phyloP scores from a whole-genome alignment of 2,888 invertebrate species.

The Cheilosia pagana region DNA sequence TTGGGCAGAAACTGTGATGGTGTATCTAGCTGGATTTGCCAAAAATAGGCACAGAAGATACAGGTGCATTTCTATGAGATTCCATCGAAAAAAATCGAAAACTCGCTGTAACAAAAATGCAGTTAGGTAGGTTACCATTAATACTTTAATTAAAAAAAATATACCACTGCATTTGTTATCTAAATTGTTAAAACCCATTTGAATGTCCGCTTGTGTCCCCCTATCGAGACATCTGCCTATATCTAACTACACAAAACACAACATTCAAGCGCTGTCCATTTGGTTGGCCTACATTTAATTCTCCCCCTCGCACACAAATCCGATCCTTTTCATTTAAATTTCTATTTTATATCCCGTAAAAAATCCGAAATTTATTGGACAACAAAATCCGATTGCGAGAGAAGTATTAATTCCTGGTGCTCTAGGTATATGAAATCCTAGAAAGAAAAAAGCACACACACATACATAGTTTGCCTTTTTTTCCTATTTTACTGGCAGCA shows the following conservation, averaged over 20 bases:
- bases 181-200: neutral
- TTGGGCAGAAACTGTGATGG: too few relatives aligned
- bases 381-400: constrained; percentile 70
- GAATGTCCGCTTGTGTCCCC: neutral
- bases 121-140: too few relatives aligned
- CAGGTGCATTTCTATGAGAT: too few relatives aligned
- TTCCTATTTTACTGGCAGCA: constrained; percentile 39
- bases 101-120: too few relatives aligned
- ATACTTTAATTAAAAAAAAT: too few relatives aligned
- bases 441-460: constrained; percentile 5
- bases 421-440: constrained; percentile 41
- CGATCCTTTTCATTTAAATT: constrained; percentile 61
- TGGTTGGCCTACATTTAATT: constrained; percentile 55
- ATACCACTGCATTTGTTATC: too few relatives aligned
- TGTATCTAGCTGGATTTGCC: too few relatives aligned
- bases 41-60: too few relatives aligned
- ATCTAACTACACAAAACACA: constrained; percentile 26
- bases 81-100: too few relatives aligned
- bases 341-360: constrained; percentile 68
- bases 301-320: constrained; percentile 33
- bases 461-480: constrained; percentile 19
- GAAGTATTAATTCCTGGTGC: constrained; percentile 69
- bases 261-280: constrained; percentile 34
- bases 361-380: constrained; percentile 75
- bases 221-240: constrained; percentile 47